Base-by-base conservation (phyloP, 2,888 invertebrate genomes). In the Carpatolechia fugitivella region DNA sequence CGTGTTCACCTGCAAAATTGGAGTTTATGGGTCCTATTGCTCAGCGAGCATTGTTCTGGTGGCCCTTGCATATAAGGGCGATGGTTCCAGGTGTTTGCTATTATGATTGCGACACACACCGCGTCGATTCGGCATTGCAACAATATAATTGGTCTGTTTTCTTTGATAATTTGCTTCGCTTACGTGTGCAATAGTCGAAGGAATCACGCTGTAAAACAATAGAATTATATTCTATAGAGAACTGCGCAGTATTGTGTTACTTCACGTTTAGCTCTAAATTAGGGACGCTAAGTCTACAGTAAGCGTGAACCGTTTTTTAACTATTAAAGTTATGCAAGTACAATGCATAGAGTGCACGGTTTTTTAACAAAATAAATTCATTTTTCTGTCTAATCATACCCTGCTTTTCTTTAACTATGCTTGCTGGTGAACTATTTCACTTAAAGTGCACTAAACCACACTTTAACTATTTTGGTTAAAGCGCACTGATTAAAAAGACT, bases 121-220 rank as follows among this genome's bases (percentile, higher is more conserved):
- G 30, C 53, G 50, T 24, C 24, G 6, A 24, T 24, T 24, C 36
- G 58, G 59, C 54, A 51, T 60, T 56, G 61, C 61, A 68, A 76
- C 68, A 69, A n/a, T n/a, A n/a, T n/a, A n/a, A 68, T 71, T 63
- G 65, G 64, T 62, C 60, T 66, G 62, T 69, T 72, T 70, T 71
- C 75, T 78, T 80, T 80, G 78, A 77, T 70, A 73, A 82, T 84
- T 82, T 70, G 79, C 63, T 57, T 61, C 79, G 77, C 74, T 66
- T 67, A 70, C 61, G 63, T 68, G 64, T 64, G 66, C 68, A 64
- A 77, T 77, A 65, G 66, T 67, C 60, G 63, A 70, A 71, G 67
- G 69, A 63, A 68, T 66, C 68, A 69, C 66, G 59, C 60, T 61
- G 56, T 60, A 58, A 69, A 75, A 85, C 84, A 85, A 85, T 84